Conservation (phyloP, 1,140 invertebrate species). For the Augochlora pura region DNA sequence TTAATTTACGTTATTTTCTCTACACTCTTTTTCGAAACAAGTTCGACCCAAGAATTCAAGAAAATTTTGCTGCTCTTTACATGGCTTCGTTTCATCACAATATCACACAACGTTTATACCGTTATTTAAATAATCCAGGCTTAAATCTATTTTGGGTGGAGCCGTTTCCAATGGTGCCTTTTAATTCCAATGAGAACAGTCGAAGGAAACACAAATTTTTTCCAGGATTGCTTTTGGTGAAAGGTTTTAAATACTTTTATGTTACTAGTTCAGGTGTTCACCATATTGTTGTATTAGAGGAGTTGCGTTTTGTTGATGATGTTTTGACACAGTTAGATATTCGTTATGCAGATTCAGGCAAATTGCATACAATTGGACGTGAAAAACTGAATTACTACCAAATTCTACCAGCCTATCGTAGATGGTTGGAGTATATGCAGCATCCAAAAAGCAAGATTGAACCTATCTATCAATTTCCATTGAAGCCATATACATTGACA, state of each 20-base stretch:
- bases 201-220: background rate
- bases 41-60: background rate
- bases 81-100: background rate
- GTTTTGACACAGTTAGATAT: accelerated
- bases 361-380: accelerated
- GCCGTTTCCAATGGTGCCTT: background rate
- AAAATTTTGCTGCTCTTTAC: slow-evolving; percentile 9
- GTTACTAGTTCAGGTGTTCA: background rate
- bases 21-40: slow-evolving; percentile 2
- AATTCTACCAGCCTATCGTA: slow-evolving; percentile 10
- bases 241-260: slow-evolving; percentile 7
- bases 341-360: background rate
- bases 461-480: slow-evolving; percentile 1
- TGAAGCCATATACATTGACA: slow-evolving; percentile 3
- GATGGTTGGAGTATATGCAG: background rate
- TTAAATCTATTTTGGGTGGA: accelerated
- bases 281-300: background rate
- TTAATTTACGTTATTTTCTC: background rate
- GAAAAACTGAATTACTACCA: slow-evolving; percentile 6
- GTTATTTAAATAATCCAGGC: background rate
- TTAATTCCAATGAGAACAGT: accelerated
- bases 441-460: background rate
- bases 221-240: background rate
- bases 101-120: background rate
- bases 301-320: background rate